Conservation (phyloP, 92 coral and sea anemone genomes). For the Bergia sp. region DNA sequence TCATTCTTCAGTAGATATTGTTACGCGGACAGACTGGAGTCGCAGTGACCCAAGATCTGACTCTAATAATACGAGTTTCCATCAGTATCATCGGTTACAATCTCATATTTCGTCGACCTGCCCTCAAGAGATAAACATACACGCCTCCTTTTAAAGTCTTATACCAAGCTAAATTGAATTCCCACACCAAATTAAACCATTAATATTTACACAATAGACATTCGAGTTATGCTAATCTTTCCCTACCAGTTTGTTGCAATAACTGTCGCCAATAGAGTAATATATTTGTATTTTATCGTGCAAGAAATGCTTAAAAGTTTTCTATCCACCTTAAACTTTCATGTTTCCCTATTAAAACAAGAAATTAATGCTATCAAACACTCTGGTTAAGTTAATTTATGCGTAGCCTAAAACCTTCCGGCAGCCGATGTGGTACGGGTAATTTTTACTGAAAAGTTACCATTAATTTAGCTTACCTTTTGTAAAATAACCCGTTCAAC, state of each 20-base stretch:
- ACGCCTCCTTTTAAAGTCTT: too few species aligned
- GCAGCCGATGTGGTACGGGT: background rate
- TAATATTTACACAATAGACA: background rate
- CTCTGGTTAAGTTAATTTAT: background rate
- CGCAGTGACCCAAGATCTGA: background rate
- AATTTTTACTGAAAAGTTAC: background rate
- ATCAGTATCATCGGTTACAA: too few species aligned
- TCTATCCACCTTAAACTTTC: background rate
- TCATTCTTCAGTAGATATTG: background rate
- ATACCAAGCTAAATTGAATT: background rate
- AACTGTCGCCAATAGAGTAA: background rate
- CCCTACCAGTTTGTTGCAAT: background rate
- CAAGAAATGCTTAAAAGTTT: background rate
- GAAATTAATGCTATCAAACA: background rate
- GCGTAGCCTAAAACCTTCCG: background rate
- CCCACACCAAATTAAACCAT: background rate
- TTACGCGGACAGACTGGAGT: background rate
- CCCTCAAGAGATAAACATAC: background rate
- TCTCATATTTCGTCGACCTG: background rate
- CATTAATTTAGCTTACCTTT: too few species aligned
- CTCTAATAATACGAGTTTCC: background rate
- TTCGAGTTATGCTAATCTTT: background rate
- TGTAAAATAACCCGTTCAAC: background rate
- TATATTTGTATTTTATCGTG: too few species aligned
- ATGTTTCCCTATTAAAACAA: background rate